Percentiles rank a stretch among this genome's conserved stretches.
Conservation (phyloP, 92 coral and sea anemone species). For the Heteractis magnifica region DNA sequence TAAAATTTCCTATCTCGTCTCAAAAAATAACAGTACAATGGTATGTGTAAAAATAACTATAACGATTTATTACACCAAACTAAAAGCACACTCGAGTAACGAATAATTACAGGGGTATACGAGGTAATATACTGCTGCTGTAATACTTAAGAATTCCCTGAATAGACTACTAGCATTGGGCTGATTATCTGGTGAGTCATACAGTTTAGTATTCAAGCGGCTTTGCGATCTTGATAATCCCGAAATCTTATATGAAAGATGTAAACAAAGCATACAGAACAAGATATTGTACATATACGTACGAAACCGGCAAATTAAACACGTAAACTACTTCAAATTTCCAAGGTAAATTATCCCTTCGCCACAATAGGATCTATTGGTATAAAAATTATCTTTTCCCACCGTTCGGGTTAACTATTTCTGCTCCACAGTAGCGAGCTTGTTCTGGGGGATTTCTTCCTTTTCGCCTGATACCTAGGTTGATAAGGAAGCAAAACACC, state of each 20-base stretch:
- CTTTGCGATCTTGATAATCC: background rate
- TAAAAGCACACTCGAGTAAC: constrained; percentile 28
- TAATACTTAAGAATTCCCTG: background rate
- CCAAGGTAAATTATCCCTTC: background rate
- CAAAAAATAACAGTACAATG: background rate
- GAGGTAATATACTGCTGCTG: background rate
- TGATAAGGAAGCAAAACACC: constrained; percentile 13
- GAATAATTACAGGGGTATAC: background rate
- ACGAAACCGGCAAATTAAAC: background rate
- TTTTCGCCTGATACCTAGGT: constrained; percentile 81
- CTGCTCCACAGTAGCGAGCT: constrained; percentile 33
- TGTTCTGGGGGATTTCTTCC: constrained; percentile 58
- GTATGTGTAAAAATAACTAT: background rate
- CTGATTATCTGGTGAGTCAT: background rate
- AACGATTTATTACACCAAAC: background rate
- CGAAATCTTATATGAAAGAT: background rate
- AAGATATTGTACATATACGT: background rate
- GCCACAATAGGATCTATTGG: background rate
- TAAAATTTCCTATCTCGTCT: background rate
- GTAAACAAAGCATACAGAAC: background rate
- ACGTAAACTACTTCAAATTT: background rate
- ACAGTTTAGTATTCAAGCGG: background rate
- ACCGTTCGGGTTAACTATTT: constrained; percentile 44
- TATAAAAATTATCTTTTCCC: constrained; percentile 11
- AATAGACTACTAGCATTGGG: background rate